phyloP scores from a whole-genome alignment of 2,888 invertebrate genomes.

The Podabrus alpinus region DNA sequence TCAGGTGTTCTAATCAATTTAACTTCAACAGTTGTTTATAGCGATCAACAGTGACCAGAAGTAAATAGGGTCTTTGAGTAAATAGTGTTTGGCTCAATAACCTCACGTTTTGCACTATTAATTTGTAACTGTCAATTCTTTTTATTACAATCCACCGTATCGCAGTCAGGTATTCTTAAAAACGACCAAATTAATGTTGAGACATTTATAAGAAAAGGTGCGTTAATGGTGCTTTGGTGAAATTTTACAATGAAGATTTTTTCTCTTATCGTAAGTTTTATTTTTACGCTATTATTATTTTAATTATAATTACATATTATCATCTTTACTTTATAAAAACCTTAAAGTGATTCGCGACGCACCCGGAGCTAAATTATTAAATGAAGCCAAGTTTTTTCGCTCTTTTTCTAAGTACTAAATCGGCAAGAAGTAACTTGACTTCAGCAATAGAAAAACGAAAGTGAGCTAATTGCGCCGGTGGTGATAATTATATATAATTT shows the following conservation, averaged over 20 bases:
- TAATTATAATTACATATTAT: neutral
- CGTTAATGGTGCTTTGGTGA: neutral
- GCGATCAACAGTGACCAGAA: slow-evolving; percentile 18
- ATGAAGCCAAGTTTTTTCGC: neutral
- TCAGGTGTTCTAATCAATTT: slow-evolving; percentile 20
- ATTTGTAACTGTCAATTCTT: slow-evolving; percentile 23
- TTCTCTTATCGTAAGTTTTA: slow-evolving; percentile 14
- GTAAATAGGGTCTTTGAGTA: slow-evolving; percentile 20
- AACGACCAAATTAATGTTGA: neutral
- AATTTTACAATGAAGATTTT: slow-evolving; percentile 8
- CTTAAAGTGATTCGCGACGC: neutral
- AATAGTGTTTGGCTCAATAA: slow-evolving; percentile 25
- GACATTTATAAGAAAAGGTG: neutral
- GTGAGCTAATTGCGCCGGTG: neutral
- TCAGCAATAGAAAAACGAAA: neutral
- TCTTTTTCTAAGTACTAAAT: neutral
- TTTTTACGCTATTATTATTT: neutral
- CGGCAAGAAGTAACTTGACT: neutral
- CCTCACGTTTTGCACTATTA: slow-evolving; percentile 29
- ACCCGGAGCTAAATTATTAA: neutral
- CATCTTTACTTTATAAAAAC: neutral
- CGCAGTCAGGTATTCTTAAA: neutral
- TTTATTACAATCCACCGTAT: neutral
- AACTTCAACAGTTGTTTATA: slow-evolving; percentile 24
- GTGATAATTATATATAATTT: neutral